Evolutionary conservation across 64 coral and sea anemone genomes (phyloP).

Genomic region (Platygyra sinensis): DNA sequence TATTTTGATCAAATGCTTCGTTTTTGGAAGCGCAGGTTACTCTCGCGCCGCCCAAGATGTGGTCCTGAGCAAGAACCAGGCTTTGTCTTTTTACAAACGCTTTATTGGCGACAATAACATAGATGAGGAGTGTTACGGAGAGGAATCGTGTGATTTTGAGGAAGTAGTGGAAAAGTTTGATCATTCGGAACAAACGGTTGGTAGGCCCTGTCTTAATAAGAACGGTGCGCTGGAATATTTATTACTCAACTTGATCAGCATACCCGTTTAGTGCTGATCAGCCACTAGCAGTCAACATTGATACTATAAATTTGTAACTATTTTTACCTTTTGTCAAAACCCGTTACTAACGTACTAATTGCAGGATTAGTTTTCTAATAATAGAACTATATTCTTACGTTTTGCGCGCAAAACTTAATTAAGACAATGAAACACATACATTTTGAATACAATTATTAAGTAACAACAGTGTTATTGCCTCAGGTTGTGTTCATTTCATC

Average conservation of each 20-base stretch:
- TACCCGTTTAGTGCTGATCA: too few species aligned
- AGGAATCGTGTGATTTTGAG: constrained; percentile 14
- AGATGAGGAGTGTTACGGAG: constrained; percentile 27
- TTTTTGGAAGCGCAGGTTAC: not conserved
- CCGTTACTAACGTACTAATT: too few species aligned
- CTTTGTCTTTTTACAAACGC: constrained; percentile 26
- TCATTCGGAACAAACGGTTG: constrained; percentile 28
- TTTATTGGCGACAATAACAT: constrained; percentile 7
- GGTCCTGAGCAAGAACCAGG: not conserved
- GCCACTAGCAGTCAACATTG: too few species aligned
- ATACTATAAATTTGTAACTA: too few species aligned
- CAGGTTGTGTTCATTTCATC: not conserved
- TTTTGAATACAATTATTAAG: not conserved
- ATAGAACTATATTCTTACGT: too few species aligned
- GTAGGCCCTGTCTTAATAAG: not conserved
- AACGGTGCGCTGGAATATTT: too few species aligned
- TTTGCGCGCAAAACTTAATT: too few species aligned
- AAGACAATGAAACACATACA: too few species aligned
- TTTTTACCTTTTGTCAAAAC: too few species aligned
- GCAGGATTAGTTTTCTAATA: too few species aligned
- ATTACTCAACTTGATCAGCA: too few species aligned
- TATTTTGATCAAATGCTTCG: not conserved
- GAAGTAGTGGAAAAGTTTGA: constrained; percentile 34
- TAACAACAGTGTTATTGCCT: not conserved
- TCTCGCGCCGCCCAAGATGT: constrained; percentile 11